Evolutionary conservation across 2,797 vertebrate species (phyloP).

Genomic region (Peromyscus attwateri): DNA sequence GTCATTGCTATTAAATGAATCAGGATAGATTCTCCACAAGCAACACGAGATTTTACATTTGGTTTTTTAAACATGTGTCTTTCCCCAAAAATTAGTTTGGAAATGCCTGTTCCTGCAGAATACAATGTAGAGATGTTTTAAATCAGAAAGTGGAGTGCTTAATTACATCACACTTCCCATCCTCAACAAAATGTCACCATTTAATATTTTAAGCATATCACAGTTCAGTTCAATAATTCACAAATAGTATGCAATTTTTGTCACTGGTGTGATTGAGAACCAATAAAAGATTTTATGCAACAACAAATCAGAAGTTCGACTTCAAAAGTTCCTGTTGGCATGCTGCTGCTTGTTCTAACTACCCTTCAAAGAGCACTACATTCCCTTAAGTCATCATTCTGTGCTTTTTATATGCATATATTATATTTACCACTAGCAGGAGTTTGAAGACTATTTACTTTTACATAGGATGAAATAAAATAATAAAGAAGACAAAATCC

Average conservation of each 20-base stretch:
- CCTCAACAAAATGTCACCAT: background rate
- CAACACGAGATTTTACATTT: conserved; percentile 4
- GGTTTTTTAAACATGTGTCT: conserved; percentile 19
- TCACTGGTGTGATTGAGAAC: background rate
- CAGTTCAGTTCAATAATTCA: background rate
- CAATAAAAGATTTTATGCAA: background rate
- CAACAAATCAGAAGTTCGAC: background rate
- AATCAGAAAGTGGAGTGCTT: background rate
- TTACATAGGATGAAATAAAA: background rate
- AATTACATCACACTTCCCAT: background rate
- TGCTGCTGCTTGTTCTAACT: background rate
- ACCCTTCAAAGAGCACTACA: background rate
- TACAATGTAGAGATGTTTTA: background rate
- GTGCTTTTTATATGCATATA: background rate
- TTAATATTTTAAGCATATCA: conserved; percentile 9
- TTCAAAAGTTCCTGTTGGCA: background rate
- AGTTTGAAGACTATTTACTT: conserved; percentile 30
- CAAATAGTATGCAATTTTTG: background rate
- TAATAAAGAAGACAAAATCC: background rate
- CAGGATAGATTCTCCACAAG: background rate
- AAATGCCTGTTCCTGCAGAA: background rate
- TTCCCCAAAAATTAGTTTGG: background rate
- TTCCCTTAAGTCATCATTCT: background rate
- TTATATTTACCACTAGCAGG: background rate
- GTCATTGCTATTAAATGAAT: background rate